Conservation (phyloP, 2,113 vertebrate genomes). For the Callorhinus ursinus region DNA sequence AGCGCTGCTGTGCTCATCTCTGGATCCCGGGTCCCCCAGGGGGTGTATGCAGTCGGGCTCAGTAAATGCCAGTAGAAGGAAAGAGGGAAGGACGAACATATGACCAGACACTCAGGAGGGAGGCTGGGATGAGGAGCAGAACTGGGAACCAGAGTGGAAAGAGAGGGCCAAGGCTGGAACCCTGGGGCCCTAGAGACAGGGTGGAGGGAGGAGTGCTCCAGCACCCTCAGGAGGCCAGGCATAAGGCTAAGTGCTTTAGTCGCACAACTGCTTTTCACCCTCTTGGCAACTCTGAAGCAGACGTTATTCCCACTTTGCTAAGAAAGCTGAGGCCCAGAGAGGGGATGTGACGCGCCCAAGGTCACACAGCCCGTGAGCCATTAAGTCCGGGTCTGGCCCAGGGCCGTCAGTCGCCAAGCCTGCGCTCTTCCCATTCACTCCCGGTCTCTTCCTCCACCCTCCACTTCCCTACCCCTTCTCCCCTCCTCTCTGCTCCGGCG, state of each 20-base stretch:
- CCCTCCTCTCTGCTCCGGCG: neutral
- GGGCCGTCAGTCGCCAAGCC: neutral
- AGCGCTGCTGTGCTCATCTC: neutral
- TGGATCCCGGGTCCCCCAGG: neutral
- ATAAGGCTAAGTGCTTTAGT: neutral
- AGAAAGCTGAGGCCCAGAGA: conserved; percentile 47
- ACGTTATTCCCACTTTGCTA: conserved; percentile 2
- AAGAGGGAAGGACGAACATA: neutral
- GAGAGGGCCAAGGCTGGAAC: neutral
- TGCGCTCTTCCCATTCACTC: neutral
- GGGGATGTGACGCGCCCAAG: conserved; percentile 56
- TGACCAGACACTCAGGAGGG: neutral
- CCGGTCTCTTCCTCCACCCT: neutral
- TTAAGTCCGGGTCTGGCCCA: neutral
- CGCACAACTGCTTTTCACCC: neutral
- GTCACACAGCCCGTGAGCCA: conserved; percentile 57
- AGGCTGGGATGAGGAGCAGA: neutral
- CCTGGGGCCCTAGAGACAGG: neutral
- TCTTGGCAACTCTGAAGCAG: neutral
- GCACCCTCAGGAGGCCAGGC: neutral
- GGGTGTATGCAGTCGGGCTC: neutral
- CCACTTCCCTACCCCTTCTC: neutral
- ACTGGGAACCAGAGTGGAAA: neutral
- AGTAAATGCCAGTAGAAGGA: neutral
- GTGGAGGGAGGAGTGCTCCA: neutral